A percentile compares a stretch with the other conserved stretches of the same genome.
Evolutionary conservation across 2,797 vertebrate genomes (phyloP).

Genomic region (Aldrovandia affinis): DNA sequence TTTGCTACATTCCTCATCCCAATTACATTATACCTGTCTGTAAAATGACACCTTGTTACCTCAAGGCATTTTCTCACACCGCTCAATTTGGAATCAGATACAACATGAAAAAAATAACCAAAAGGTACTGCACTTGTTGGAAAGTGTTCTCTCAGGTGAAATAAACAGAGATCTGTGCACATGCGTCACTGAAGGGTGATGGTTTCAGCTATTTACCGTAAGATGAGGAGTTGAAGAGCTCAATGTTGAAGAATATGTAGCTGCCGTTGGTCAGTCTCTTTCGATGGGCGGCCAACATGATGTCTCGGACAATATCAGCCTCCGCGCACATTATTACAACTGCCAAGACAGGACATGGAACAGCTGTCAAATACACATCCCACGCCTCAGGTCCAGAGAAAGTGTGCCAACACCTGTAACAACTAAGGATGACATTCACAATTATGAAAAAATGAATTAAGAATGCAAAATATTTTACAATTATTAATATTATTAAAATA

Average conservation of each 20-base stretch:
- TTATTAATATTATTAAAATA: neutral
- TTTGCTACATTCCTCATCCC: neutral
- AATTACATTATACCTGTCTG: neutral
- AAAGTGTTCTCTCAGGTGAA: neutral
- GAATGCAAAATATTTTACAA: neutral
- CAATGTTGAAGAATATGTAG: conserved; percentile 94
- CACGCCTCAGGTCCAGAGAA: neutral
- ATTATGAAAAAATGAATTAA: neutral
- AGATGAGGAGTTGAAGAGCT: conserved; percentile 94
- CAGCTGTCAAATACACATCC: conserved; percentile 15
- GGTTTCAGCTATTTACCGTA: conserved; percentile 79
- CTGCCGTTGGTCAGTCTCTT: conserved; percentile 84
- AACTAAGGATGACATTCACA: neutral
- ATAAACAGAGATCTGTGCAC: neutral
- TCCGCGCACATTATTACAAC: conserved; percentile 95
- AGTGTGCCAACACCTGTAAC: neutral
- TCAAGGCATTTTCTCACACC: neutral
- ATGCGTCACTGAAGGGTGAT: too few species aligned
- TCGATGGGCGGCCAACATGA: conserved; percentile 91
- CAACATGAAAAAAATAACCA: neutral
- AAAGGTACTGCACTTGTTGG: neutral
- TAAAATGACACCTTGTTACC: neutral
- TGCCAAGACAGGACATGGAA: conserved; percentile 58
- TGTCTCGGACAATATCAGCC: conserved; percentile 82
- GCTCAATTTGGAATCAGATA: neutral